Percentiles rank a stretch among this genome's conserved stretches.
phyloP scores from a whole-genome alignment of 2,113 vertebrate genomes.

The Tangachromis dhanisi region DNA sequence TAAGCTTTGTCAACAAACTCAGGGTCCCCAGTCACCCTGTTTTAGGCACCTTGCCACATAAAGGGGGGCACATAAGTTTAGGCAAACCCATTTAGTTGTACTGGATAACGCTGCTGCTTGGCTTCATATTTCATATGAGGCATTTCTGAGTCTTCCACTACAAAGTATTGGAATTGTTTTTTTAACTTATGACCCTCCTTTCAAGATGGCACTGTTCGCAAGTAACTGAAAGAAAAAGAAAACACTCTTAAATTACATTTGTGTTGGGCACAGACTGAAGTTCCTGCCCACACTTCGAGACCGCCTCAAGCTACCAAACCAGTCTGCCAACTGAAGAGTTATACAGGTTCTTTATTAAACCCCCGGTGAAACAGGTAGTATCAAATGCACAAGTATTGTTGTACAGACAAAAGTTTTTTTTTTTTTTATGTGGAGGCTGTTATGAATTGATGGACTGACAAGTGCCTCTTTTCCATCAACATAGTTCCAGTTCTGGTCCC shows the following conservation, averaged over 20 bases:
- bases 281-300: neutral
- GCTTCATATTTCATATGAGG: neutral
- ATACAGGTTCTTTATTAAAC: neutral
- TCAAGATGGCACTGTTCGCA: neutral
- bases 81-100: neutral
- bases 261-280: neutral
- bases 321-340: neutral
- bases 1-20: conserved; percentile 41
- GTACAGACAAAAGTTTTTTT: neutral
- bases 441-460: neutral
- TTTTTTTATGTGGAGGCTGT: neutral
- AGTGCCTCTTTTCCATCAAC: neutral
- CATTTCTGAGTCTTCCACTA: neutral
- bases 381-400: neutral
- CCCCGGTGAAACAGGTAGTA: neutral
- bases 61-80: neutral
- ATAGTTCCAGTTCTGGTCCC: neutral
- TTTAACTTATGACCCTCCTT: neutral
- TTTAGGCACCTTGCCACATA: conserved; percentile 4
- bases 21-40: conserved; percentile 6
- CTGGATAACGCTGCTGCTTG: neutral
- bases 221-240: neutral
- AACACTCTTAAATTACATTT: neutral
- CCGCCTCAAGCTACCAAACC: neutral
- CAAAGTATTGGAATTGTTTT: neutral